Evolutionary conservation across 2,888 invertebrate genomes (phyloP).

Genomic region (Dryobota labecula): DNA sequence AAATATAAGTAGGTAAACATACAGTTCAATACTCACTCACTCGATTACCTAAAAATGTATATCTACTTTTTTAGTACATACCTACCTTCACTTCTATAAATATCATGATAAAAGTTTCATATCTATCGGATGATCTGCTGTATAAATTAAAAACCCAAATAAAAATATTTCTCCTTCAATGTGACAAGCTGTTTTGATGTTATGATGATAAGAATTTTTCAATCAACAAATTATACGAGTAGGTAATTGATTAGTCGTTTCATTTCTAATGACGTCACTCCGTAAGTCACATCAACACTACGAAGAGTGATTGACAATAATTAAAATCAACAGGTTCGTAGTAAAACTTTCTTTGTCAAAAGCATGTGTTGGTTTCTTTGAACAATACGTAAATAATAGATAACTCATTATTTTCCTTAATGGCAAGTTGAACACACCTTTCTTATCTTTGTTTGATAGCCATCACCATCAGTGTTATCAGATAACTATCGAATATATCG

Average conservation of each 20-base stretch:
- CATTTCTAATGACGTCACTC: constrained; percentile 29
- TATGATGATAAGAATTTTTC: constrained; percentile 23
- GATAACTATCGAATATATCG: constrained; percentile 35
- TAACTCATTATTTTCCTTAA: constrained; percentile 39
- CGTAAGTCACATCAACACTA: constrained; percentile 29
- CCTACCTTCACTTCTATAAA: constrained; percentile 10
- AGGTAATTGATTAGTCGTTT: constrained; percentile 38
- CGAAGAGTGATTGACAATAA: constrained; percentile 20
- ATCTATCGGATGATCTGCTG: constrained; percentile 19
- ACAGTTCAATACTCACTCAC: background rate
- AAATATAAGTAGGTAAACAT: background rate
- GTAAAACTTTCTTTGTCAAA: constrained; percentile 1
- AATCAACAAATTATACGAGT: constrained; percentile 24
- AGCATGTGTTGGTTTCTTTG: constrained; percentile 10
- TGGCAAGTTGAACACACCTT: constrained; percentile 39
- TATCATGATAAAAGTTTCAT: constrained; percentile 27
- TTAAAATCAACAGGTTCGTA: constrained; percentile 25
- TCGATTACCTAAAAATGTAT: background rate
- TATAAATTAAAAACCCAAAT: constrained; percentile 23
- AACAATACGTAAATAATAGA: constrained; percentile 22
- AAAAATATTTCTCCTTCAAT: constrained; percentile 22
- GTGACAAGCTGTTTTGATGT: constrained; percentile 29
- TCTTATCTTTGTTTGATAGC: constrained; percentile 57
- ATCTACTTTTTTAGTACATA: constrained; percentile 9
- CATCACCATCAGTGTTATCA: constrained; percentile 47